Conservation (phyloP, 2,888 invertebrate species). For the Acronicta alni region DNA sequence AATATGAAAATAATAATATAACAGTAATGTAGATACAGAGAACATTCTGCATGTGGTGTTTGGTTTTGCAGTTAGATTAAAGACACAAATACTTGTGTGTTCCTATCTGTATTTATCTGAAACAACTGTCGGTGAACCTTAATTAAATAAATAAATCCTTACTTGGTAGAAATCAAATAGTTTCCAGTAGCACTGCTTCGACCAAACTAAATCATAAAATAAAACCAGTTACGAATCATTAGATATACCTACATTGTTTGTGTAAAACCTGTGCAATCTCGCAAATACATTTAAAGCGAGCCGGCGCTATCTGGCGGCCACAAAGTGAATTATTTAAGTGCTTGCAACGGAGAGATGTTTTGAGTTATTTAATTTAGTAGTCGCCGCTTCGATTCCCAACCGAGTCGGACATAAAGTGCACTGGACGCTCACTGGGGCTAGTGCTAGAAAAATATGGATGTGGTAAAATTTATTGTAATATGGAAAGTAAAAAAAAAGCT, state of each 20-base stretch:
- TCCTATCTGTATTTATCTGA: too few species aligned
- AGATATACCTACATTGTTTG: conserved; percentile 22
- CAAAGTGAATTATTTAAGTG: conserved; percentile 65
- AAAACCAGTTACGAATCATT: conserved; percentile 12
- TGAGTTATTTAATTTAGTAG: conserved; percentile 69
- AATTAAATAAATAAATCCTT: too few species aligned
- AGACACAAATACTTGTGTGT: too few species aligned
- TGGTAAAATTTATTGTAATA: conserved; percentile 12
- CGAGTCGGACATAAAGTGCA: conserved; percentile 55
- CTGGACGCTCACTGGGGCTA: conserved; percentile 26
- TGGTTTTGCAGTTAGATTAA: too few species aligned
- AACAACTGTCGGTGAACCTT: too few species aligned
- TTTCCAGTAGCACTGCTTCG: too few species aligned
- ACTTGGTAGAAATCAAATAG: too few species aligned
- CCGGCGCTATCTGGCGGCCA: conserved; percentile 42
- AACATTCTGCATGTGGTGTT: too few species aligned
- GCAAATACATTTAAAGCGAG: conserved; percentile 52
- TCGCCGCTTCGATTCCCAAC: conserved; percentile 63
- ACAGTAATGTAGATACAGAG: too few species aligned
- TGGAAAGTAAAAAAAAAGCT: neutral
- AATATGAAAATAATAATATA: too few species aligned
- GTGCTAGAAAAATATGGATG: conserved; percentile 9
- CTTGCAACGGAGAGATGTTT: conserved; percentile 60
- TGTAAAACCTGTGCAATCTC: conserved; percentile 34
- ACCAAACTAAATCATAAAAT: neutral